phyloP scores from a whole-genome alignment of 2,888 invertebrate genomes.

The Morpho deidamia region DNA sequence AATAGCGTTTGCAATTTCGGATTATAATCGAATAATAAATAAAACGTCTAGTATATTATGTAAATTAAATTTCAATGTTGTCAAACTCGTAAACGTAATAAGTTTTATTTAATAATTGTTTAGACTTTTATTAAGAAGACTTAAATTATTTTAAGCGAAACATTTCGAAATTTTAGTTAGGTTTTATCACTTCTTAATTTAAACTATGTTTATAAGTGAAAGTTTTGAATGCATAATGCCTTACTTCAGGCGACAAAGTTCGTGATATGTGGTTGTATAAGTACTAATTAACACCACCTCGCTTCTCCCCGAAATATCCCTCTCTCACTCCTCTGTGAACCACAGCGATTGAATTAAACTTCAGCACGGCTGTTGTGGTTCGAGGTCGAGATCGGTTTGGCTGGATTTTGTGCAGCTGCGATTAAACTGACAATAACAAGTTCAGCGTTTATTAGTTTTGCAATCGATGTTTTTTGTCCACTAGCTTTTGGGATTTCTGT shows the following conservation, averaged over 20 bases:
- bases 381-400: conserved; percentile 67
- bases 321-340: conserved; percentile 1
- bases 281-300: conserved; percentile 74
- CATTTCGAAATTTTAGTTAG: no score
- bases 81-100: no score
- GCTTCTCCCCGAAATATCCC: conserved; percentile 28
- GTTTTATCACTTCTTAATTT: no score
- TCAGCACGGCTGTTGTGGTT: conserved; percentile 72
- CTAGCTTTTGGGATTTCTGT: neutral
- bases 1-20: no score
- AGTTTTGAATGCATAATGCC: conserved; percentile 36
- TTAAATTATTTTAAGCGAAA: no score
- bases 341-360: conserved; percentile 75
- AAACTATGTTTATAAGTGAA: no score
- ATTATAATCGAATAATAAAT: no score
- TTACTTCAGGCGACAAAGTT: conserved; percentile 68
- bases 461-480: conserved; percentile 35
- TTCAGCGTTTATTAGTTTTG: conserved; percentile 65
- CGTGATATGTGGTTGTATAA: conserved; percentile 74
- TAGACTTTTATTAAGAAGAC: no score
- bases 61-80: no score
- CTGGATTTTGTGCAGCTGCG: conserved; percentile 66
- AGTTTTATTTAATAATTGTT: no score
- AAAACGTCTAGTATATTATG: no score
- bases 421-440: conserved; percentile 62